Evolutionary conservation across 2,113 vertebrate genomes (phyloP), one percentile per base, ranked within the genome.

Genomic region (Heterochromis multidens): DNA sequence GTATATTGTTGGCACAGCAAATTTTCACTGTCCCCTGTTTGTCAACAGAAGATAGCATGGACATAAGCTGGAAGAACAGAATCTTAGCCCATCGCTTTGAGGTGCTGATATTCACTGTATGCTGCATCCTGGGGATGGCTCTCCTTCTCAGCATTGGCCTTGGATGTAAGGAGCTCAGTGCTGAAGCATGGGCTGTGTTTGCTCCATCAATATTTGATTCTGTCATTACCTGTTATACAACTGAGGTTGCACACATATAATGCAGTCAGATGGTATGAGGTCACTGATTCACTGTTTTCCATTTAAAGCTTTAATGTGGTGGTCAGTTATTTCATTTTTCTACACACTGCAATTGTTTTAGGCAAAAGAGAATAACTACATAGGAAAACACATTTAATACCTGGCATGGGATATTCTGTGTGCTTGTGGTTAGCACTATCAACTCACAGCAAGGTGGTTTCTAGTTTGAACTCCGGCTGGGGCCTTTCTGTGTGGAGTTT

Each of bases 61-160:
- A 88, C 3, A 94, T 95, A 61, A 92, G 87, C 21, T 91, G 94
- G 65, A 90, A 83, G 79, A 70, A 56, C 27, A 79, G 88, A 9
- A 52, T 96, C 56, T 31, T 89, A 58, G 89, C 93, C 1, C 91
- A 92, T 61, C 90, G 92, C 27, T 49, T 91, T 13, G 92, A 95
- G 83, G 80, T 95, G 65, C 84, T 96, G 1, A 85, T 74, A 52
- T 52, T 96, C 3, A 87, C 82, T 1, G 79, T 79, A 0, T 88
- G 87, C 56, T n/a, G 93, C 17, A 7, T 95, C 3, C 9, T 90
- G 27, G 76, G 35, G 23, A 12, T 94, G 40, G 65, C 6, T 56
- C 65, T 96, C 6, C 25, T 43, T 16, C 81, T 96, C 7, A 91
- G 88, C 58, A 83, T 96, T 9, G 95, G 96, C 6, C 88, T 96